Percentiles rank a stretch among this genome's conserved stretches.
phyloP scores from a whole-genome alignment of 2,888 invertebrate species.

The Heliconius ismenius region DNA sequence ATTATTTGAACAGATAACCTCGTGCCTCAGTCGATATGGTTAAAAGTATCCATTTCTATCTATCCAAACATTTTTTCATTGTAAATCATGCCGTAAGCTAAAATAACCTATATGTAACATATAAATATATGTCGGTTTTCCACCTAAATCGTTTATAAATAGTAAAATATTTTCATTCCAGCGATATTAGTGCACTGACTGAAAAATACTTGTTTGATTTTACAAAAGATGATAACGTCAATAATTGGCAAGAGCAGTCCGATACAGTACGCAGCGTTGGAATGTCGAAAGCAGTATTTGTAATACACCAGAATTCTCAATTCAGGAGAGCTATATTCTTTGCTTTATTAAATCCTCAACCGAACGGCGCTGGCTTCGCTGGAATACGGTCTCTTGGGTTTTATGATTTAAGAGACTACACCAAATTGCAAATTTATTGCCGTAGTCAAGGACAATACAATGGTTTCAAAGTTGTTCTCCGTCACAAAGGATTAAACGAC shows the following conservation, averaged over 20 bases:
- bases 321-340: constrained; percentile 85
- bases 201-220: constrained; percentile 82
- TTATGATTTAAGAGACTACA: constrained; percentile 76
- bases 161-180: constrained; percentile 29
- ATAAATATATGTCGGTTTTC: not conserved
- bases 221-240: constrained; percentile 73
- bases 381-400: constrained; percentile 78
- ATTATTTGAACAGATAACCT: too few species aligned
- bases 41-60: too few species aligned
- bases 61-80: not conserved
- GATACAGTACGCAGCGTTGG: constrained; percentile 85
- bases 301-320: constrained; percentile 81
- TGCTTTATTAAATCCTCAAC: constrained; percentile 84
- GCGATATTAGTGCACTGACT: constrained; percentile 53
- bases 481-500: constrained; percentile 80
- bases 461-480: constrained; percentile 83
- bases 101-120: not conserved
- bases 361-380: constrained; percentile 86
- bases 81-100: not conserved
- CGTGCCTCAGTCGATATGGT: too few species aligned
- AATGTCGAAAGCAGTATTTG: constrained; percentile 84
- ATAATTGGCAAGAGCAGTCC: constrained; percentile 84
- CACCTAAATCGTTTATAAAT: too few species aligned
- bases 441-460: constrained; percentile 83
- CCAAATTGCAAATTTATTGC: constrained; percentile 77